Conservation (phyloP, 2,113 vertebrate genomes). For the Cyprinodon brontotheroides region DNA sequence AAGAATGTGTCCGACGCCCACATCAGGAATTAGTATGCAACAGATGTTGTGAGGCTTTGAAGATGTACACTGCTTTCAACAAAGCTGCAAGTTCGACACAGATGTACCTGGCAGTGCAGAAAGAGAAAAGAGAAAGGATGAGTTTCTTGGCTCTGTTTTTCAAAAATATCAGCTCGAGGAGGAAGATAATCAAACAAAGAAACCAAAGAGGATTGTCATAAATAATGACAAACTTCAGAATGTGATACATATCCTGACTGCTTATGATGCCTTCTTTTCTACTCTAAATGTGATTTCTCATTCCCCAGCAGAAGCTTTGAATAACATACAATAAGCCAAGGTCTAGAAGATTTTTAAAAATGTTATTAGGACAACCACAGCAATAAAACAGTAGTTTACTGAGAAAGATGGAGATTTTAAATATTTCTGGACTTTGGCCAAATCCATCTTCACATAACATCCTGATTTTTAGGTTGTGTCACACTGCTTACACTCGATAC, state of each 20-base stretch:
- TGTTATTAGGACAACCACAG: not conserved
- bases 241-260: not conserved
- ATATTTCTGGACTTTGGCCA: too few species aligned
- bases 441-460: too few species aligned
- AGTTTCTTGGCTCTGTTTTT: slow-evolving; percentile 20
- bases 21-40: slow-evolving; percentile 41
- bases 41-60: slow-evolving; percentile 29
- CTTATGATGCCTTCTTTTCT: not conserved
- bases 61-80: slow-evolving; percentile 26
- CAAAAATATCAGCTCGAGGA: slow-evolving; percentile 38
- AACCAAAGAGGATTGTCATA: slow-evolving; percentile 23
- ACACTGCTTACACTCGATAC: too few species aligned
- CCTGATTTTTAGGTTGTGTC: too few species aligned
- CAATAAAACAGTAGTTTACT: too few species aligned
- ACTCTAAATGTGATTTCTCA: not conserved
- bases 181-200: slow-evolving; percentile 35
- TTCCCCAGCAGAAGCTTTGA: not conserved
- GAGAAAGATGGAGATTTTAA: too few species aligned
- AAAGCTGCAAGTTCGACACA: slow-evolving; percentile 36
- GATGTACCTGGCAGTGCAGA: slow-evolving; percentile 38
- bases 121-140: slow-evolving; percentile 10
- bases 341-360: not conserved
- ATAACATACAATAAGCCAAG: not conserved
- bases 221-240: slow-evolving; percentile 30
- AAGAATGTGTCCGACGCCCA: slow-evolving; percentile 18